A percentile compares a stretch with the other conserved stretches of the same genome.
These are phyloP conservation scores for Serranus cabrilla DNA, from an alignment of 2,797 vertebrate genomes.

Conservation along the genomic window DNA sequence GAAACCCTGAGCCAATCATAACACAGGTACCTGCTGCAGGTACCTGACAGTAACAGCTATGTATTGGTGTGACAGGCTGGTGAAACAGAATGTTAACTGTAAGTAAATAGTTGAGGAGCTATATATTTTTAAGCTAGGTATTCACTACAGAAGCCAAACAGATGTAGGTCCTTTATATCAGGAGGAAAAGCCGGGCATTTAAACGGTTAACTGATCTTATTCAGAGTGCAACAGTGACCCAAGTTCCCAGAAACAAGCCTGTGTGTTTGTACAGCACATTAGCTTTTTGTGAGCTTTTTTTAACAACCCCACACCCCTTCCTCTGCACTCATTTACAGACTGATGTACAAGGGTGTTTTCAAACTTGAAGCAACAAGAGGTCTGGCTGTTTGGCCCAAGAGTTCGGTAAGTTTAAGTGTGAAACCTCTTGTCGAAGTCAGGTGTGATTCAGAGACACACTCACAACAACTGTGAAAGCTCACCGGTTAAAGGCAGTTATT, in stretches of 20 bases:
- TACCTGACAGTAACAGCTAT: too few relatives aligned
- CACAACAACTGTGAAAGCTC: background rate
- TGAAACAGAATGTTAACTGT: background rate
- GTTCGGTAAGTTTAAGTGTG: background rate
- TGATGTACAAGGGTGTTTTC: slow-evolving; percentile 38
- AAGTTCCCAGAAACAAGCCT: slow-evolving; percentile 36
- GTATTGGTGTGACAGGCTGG: background rate
- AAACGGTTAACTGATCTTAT: slow-evolving; percentile 28
- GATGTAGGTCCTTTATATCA: background rate
- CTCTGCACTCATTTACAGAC: slow-evolving; percentile 45
- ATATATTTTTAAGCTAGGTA: background rate
- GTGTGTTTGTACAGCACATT: slow-evolving; percentile 42
- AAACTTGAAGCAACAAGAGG: slow-evolving; percentile 16
- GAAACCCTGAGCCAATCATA: too few relatives aligned
- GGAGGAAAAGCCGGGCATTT: slow-evolving; percentile 21
- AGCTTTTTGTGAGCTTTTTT: slow-evolving; percentile 50
- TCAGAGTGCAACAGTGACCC: slow-evolving; percentile 4
- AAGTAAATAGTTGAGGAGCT: background rate
- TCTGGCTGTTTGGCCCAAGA: background rate
- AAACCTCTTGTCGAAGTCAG: background rate
- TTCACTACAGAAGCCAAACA: background rate
- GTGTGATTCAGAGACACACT: background rate
- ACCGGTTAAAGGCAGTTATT: too few relatives aligned
- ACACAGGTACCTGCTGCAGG: too few relatives aligned
- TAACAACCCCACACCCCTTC: slow-evolving; percentile 34